Evolutionary conservation across 2,797 vertebrate genomes (phyloP).

Genomic region (Protosalanx chinensis): DNA sequence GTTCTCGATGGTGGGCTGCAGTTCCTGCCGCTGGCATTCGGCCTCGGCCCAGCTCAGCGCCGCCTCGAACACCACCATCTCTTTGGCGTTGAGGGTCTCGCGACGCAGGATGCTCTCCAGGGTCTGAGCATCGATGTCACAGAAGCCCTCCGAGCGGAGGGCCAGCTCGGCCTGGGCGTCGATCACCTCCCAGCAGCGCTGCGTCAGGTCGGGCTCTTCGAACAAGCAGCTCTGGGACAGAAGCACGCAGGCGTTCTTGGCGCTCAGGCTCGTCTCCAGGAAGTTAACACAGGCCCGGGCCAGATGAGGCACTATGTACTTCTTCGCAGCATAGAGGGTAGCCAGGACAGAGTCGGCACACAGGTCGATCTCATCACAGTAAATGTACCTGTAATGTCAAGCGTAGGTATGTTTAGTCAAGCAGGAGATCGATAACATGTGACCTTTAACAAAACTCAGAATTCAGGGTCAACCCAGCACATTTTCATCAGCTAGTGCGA

Average conservation of each 20-base stretch:
- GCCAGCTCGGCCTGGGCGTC: constrained; percentile 88
- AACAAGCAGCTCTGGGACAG: constrained; percentile 97
- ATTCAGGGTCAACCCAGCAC: too few relatives aligned
- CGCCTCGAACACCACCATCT: constrained; percentile 93
- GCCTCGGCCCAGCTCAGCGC: constrained; percentile 93
- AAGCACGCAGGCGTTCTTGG: constrained; percentile 94
- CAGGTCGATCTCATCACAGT: constrained; percentile 96
- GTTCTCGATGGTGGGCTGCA: constrained; percentile 83
- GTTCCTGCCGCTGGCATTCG: constrained; percentile 87
- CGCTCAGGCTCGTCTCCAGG: constrained; percentile 94
- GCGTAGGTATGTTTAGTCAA: not conserved
- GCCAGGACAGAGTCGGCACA: constrained; percentile 95
- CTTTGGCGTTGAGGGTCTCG: constrained; percentile 96
- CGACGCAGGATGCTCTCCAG: constrained; percentile 93
- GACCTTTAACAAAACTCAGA: too few relatives aligned
- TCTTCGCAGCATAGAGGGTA: constrained; percentile 96
- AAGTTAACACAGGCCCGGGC: constrained; percentile 94
- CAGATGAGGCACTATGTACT: constrained; percentile 96
- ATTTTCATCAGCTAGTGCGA: too few relatives aligned
- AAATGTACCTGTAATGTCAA: constrained; percentile 83
- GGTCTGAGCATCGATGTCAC: constrained; percentile 91
- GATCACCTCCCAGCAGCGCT: constrained; percentile 88
- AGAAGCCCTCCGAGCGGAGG: constrained; percentile 94
- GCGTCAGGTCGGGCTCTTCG: constrained; percentile 94
- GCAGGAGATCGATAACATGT: not conserved